Base-by-base conservation (phyloP, 1,140 invertebrate genomes). In the Cecropterus lyciades region DNA sequence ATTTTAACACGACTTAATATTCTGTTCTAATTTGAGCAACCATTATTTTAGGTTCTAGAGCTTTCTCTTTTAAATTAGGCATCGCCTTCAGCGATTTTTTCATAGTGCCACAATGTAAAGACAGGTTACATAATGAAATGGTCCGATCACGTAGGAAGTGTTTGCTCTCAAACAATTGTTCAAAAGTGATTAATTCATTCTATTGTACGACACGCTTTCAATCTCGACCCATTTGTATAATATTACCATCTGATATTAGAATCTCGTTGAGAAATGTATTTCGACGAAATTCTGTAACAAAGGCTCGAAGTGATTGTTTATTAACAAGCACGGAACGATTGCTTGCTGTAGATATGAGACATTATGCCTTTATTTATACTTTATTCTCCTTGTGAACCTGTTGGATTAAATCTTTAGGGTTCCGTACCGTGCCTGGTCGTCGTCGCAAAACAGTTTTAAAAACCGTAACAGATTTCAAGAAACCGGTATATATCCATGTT, bases 61-160 rank as follows among this genome's bases (percentile, higher is more conserved):
- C 80, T 85, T 87, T 86, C 84, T 73, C 77, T 78, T 73, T 76
- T 74, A 20, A 64, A 63, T 79, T 74, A 69, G 43, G 60, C 48
- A 65, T 17, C 62, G 52, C 65, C 48, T 62, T 56, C 43, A 66
- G 59, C 42, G 40, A 56, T 62, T 60, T 67, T 65, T 59, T 45
- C 30, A 15, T 15, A 33, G 45, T 10, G 14, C 9, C 7, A 51
- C 20, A 57, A 60, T 62, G 45, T 45, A 57, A 30, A 27, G 33
- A 57, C 42, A 57, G 1, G 8, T 57, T 57, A 57, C 20, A 30
- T 63, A 72, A 72, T 55, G 57, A 64, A 65, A 45, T 40, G 63
- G 42, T 65, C 52, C 51, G 57, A 57, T 65, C 49, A 53, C 59
- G 52, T 55, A 48, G 51, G 10, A 63, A 57, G 30, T 46, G 49